Evolutionary conservation across 2,797 vertebrate species (phyloP).

Genomic region (Ispidina picta): DNA sequence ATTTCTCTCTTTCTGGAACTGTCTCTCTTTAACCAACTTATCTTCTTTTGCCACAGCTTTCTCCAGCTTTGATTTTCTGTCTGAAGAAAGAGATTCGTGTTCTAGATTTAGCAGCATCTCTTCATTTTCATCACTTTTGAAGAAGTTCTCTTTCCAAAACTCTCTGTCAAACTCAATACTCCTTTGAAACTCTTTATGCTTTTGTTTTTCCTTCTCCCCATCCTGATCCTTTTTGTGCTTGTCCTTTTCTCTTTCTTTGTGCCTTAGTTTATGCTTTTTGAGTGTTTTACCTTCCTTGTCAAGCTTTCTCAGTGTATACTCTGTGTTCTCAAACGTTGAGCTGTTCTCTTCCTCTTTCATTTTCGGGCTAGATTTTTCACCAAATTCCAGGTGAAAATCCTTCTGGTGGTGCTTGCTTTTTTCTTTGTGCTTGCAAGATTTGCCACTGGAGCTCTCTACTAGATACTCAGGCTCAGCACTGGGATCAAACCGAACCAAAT

Average conservation of each 20-base stretch:
- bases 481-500: conserved; percentile 88
- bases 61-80: conserved; percentile 84
- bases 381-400: conserved; percentile 86
- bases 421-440: conserved; percentile 95
- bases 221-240: conserved; percentile 92
- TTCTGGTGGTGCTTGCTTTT: conserved; percentile 97
- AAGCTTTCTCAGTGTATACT: conserved; percentile 87
- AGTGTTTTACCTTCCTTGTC: conserved; percentile 93
- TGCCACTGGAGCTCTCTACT: conserved; percentile 92
- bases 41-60: conserved; percentile 87
- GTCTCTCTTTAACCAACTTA: conserved; percentile 86
- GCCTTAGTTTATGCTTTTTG: conserved; percentile 97
- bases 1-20: conserved; percentile 86
- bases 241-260: conserved; percentile 93
- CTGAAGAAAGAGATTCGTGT: conserved; percentile 80
- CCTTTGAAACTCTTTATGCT: conserved; percentile 90
- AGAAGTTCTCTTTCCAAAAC: conserved; percentile 99
- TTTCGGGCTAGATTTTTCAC: conserved; percentile 87
- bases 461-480: conserved; percentile 89
- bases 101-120: conserved; percentile 84
- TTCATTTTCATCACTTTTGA: conserved; percentile 97
- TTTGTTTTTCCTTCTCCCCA: conserved; percentile 89
- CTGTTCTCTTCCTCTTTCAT: conserved; percentile 87
- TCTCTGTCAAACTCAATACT: conserved; percentile 97
- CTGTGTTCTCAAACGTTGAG: conserved; percentile 85